Base-by-base conservation (phyloP, 2,113 vertebrate genomes). In the Carassius gibelio region DNA sequence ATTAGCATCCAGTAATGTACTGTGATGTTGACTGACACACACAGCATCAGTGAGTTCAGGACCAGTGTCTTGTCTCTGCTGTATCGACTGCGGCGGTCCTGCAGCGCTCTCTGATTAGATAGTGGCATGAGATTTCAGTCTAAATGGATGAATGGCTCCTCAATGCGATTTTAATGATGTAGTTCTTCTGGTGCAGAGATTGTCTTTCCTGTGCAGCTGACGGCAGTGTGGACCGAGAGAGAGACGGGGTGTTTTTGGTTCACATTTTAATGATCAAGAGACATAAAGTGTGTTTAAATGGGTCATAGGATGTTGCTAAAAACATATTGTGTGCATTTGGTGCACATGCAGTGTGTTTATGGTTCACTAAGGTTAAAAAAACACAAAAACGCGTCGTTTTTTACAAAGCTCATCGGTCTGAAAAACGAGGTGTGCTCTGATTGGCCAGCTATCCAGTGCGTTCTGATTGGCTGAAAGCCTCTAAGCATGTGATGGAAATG, bases 121-220 rank as follows among this genome's bases (percentile, higher is more conserved):
- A 80, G 77, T 42, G 77, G 52, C 77, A 81, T 68, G 62, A 81
- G 79, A 68, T 81, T 81, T 69, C 45, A 68, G 26, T 81, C 62
- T 68, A 30, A 81, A 81, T 81, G 79, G 79, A 81, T 81, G 62
- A 81, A 50, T 81, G 79, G 64, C 9, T 68, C 17, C 79, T 81
- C 42, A 69, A 81, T 81, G 62, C 15, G 62, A 81, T 68, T 81
- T 68, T 81, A 81, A 81, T 81, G 62, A 68, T 69, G 36, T 66
- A 42, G 57, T 80, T 62, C 77, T 42, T 62, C 36, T 76, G 48
- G 23, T 64, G 77, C 77, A 62, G 77, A 42, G 77, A 34, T 48
- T 26, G 36, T 66, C 62, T 81, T 81, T 81, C 62, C 62, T 68
- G 62, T 36, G 23, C 23, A 34, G 62, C 23, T 81, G 61, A 68